Evolutionary conservation across 2,888 invertebrate genomes (phyloP).

Genomic region (Himalopsyche tibetana): DNA sequence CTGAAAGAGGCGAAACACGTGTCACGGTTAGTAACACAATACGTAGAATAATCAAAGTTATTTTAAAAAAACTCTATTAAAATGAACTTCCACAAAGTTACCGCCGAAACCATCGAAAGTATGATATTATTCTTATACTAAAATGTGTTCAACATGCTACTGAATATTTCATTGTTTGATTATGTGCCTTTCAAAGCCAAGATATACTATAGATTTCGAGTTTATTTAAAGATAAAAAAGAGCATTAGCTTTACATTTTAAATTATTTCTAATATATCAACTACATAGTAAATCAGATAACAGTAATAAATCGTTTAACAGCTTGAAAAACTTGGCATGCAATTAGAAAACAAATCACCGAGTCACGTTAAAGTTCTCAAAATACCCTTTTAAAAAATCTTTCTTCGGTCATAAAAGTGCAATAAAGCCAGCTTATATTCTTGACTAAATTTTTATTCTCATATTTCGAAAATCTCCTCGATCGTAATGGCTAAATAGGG

Average conservation of each 20-base stretch:
- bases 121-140: no score
- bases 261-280: slow-evolving; percentile 19
- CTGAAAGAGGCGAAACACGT: no score
- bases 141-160: no score
- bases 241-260: neutral
- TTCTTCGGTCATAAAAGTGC: slow-evolving; percentile 47
- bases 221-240: slow-evolving; percentile 11
- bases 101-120: no score
- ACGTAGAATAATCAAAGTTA: no score
- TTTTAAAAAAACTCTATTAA: no score
- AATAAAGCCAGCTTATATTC: slow-evolving; percentile 50
- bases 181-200: neutral
- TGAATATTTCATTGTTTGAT: neutral
- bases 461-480: slow-evolving; percentile 46
- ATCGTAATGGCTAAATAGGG: slow-evolving; percentile 34
- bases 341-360: slow-evolving; percentile 40
- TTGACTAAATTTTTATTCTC: slow-evolving; percentile 41
- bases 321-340: slow-evolving; percentile 38
- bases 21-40: no score
- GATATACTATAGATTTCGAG: neutral
- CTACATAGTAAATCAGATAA: slow-evolving; percentile 29
- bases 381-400: slow-evolving; percentile 27
- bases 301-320: slow-evolving; percentile 38
- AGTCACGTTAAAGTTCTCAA: slow-evolving; percentile 35
- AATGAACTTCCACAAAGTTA: no score